Evolutionary conservation across 2,113 vertebrate genomes (phyloP), one percentile per base, ranked within the genome.

Genomic region (Etheostoma cragini): DNA sequence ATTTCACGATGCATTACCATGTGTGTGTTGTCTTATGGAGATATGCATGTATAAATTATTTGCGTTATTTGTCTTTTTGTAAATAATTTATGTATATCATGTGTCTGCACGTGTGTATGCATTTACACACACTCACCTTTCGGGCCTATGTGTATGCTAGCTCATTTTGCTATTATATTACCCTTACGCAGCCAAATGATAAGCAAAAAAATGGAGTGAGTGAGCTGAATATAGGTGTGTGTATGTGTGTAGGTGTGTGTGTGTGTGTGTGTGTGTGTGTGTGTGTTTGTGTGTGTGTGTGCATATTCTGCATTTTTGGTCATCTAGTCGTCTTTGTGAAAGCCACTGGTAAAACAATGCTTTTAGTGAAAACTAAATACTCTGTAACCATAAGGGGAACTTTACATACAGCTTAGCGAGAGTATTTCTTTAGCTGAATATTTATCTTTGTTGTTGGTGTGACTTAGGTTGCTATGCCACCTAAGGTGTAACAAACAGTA

Each of bases 131-230:
- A 58, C 24, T 72, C 45, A 26, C 76, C 22, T 72, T 46, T 50
- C 22, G 74, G 64, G 72, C 63, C 46, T 72, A 72, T 83, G 80
- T 81, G 78, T 65, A 47, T 78, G 67, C 73, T 74, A 74, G 49
- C 78, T 89, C 82, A 85, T 90, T 91, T 76, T 75, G 82, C 85
- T 88, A 87, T 91, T 87, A 88, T 85, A 89, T 78, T 62, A 61
- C 46, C 69, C 70, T 83, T 79, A 74, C 84, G 82, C 80, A 84
- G 80, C 70, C 82, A 88, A 92, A 78, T n/a, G n/a, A n/a, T 89
- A 84, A 90, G 81, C 78, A 88, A 88, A 82, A 68, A 88, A 91
- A 91, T 91, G 83, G 74, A 88, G 79, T 89, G 79, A 81, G 76
- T 70, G 26, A 85, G 76, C 74, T 83, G 61, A 86, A 84, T 82